Evolutionary conservation across 2,797 vertebrate genomes (phyloP).

Genomic region (Myotis pilosus): DNA sequence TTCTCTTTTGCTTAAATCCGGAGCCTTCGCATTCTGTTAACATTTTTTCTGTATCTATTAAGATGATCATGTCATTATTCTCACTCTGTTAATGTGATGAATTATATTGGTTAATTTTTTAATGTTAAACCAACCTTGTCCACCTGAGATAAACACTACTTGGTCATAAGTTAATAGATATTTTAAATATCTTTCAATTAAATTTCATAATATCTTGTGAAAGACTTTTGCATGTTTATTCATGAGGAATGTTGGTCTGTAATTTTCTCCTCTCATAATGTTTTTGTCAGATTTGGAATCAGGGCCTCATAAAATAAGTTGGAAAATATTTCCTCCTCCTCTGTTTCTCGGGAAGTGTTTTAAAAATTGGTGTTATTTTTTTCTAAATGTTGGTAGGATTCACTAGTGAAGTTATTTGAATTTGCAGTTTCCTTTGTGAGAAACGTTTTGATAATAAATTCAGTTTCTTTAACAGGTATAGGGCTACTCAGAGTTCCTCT

Average conservation of each 20-base stretch:
- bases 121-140: not conserved
- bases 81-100: not conserved
- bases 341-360: not conserved
- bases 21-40: not conserved
- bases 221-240: not conserved
- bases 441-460: not conserved
- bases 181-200: not conserved
- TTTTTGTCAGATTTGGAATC: not conserved
- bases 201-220: not conserved
- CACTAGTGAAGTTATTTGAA: not conserved
- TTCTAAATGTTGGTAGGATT: not conserved
- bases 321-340: not conserved
- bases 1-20: not conserved
- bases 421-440: not conserved
- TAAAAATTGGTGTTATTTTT: not conserved
- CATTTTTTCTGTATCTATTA: not conserved
- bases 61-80: too few species aligned
- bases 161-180: not conserved
- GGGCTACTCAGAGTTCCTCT: not conserved
- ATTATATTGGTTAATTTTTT: not conserved
- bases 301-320: not conserved
- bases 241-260: not conserved
- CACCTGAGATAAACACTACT: not conserved
- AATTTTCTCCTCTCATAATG: not conserved
- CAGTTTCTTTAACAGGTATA: not conserved